These are phyloP conservation scores for Orchesella flavescens DNA, from an alignment of 2,888 invertebrate species.

Conservation along the genomic window DNA sequence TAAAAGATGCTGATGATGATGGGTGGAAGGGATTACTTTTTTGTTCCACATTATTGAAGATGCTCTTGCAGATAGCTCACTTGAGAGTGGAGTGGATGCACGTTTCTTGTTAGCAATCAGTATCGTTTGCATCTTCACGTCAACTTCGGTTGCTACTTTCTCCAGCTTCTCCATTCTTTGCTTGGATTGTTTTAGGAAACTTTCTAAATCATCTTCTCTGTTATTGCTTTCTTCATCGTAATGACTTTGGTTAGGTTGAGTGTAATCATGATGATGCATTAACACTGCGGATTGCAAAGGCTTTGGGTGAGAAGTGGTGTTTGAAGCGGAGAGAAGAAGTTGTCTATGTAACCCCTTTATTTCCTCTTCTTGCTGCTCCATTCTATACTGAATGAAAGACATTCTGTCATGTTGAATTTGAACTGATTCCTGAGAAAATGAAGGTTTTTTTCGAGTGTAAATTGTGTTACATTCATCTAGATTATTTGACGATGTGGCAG, in stretches of 20 bases:
- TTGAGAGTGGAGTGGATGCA: not conserved
- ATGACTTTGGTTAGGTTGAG: not conserved
- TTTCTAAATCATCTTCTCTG: slow-evolving; percentile 39
- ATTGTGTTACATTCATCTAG: not conserved
- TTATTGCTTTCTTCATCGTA: not conserved
- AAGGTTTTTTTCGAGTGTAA: not conserved
- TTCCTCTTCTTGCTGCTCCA: slow-evolving; percentile 69
- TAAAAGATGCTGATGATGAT: too few species aligned
- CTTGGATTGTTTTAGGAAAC: slow-evolving; percentile 64
- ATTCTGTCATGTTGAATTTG: slow-evolving; percentile 57
- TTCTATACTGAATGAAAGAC: slow-evolving; percentile 67
- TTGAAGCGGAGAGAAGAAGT: slow-evolving; percentile 12
- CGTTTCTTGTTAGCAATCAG: not conserved
- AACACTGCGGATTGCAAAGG: not conserved
- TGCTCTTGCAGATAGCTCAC: not conserved
- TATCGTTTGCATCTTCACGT: slow-evolving; percentile 52
- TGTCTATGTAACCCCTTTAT: slow-evolving; percentile 58
- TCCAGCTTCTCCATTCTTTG: slow-evolving; percentile 65
- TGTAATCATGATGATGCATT: not conserved
- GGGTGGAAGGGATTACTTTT: too few species aligned
- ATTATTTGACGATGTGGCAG: not conserved
- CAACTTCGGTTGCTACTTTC: slow-evolving; percentile 60
- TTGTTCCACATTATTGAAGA: too few species aligned
- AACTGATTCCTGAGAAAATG: not conserved
- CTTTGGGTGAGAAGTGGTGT: not conserved